phyloP scores from a whole-genome alignment of 1,140 invertebrate genomes.

The Formica selysi region DNA sequence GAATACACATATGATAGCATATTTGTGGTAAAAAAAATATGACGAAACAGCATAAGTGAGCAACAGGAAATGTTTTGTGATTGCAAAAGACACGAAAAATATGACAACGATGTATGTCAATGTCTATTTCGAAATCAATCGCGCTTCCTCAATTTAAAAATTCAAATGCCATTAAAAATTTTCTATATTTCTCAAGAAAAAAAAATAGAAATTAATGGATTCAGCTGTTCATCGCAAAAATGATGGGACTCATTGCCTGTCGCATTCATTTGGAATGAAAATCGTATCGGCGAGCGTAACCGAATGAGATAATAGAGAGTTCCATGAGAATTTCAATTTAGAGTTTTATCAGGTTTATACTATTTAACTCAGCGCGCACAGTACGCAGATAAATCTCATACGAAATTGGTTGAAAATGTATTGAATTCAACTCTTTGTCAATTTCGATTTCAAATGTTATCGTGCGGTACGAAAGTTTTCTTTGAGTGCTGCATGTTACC shows the following conservation, averaged over 20 bases:
- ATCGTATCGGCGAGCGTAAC: not conserved
- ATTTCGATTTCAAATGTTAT: slow-evolving; percentile 41
- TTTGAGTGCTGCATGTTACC: not conserved
- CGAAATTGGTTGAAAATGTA: slow-evolving; percentile 19
- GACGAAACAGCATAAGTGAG: slow-evolving; percentile 48
- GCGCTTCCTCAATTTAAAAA: slow-evolving; percentile 12
- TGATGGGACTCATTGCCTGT: not conserved
- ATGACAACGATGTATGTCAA: not conserved
- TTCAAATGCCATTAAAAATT: slow-evolving; percentile 16
- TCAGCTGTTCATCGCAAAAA: not conserved
- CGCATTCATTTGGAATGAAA: slow-evolving; percentile 15
- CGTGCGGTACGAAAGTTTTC: slow-evolving; percentile 6
- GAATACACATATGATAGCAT: slow-evolving; percentile 24
- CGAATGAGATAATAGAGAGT: slow-evolving; percentile 12
- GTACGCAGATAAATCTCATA: slow-evolving; percentile 7
- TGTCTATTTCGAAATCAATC: slow-evolving; percentile 28
- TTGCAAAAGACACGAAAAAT: slow-evolving; percentile 51
- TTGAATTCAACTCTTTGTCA: slow-evolving; percentile 8
- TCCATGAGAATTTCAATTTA: slow-evolving; percentile 38
- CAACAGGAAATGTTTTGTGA: slow-evolving; percentile 56
- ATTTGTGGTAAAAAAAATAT: slow-evolving; percentile 40
- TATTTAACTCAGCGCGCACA: slow-evolving; percentile 17
- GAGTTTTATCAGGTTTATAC: slow-evolving; percentile 17
- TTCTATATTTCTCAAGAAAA: not conserved
- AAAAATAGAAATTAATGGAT: not conserved